Evolutionary conservation across 2,797 vertebrate genomes (phyloP), one percentile per base, ranked within the genome.

Genomic region (Poeciliopsis gracilis): DNA sequence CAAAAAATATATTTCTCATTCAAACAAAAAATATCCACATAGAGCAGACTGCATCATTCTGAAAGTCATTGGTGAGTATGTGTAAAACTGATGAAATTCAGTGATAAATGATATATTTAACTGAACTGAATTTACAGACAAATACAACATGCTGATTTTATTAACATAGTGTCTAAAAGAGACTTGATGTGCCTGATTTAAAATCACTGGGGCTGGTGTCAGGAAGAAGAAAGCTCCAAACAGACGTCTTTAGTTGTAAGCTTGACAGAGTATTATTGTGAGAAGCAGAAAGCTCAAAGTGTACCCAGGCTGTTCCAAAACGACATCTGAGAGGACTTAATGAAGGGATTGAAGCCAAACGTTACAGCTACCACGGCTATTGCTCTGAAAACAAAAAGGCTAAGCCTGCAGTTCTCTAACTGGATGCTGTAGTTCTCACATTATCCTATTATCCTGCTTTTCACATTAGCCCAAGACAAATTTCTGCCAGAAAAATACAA

Each of bases 371-470:
- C 13, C 25, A 41, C 16, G 45, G 10, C 2, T 25, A 33, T 11
- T 30, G 10, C n/a, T 33, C 45, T 46, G 7, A 23, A 33, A 73
- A 55, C 71, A 73, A 51, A 51, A 53, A 53, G 33, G 46, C 30
- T 51, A 23, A 25, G 30, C 5, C 30, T 51, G 71, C 23, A 73
- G 18, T 57, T 38, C 53, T 61, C 38, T 43, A 43, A 69, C 41
- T 61, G 41, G 41, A 59, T n/a, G 33, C 51, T 23, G 18, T 28
- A 41, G 9, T 59, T 33, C 74, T 73, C 55, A 7, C 8, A 76
- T n/a, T 46, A 74, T 70, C 63, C 46, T 41, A 43, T 69, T 41
- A 69, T 69, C 66, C 66, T 69, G 23, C 16, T 69, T 43, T 74
- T 41, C 66, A 2, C 51, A 41, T 2, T n/a, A 23, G 46, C 43